Conservation (phyloP, 2,888 invertebrate genomes). For the Prionchulus punctatus region DNA sequence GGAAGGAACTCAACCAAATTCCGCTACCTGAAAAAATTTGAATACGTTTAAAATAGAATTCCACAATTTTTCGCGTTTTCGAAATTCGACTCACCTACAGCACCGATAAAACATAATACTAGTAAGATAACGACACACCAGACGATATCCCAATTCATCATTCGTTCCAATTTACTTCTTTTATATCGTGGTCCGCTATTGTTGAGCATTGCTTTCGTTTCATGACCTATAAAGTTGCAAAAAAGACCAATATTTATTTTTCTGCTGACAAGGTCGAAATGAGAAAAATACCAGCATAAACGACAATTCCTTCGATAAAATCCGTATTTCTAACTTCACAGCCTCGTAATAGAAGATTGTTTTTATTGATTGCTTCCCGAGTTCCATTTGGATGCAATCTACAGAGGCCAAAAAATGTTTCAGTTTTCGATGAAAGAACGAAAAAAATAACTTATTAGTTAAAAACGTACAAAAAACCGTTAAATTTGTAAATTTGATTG, state of each 20-base stretch:
- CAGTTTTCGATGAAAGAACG: background rate
- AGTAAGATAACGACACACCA: conserved; percentile 86
- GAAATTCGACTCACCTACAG: conserved; percentile 46
- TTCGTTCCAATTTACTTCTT: conserved; percentile 65
- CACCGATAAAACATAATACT: conserved; percentile 72
- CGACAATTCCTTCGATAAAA: conserved; percentile 83
- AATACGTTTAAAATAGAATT: background rate
- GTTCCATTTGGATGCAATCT: conserved; percentile 40
- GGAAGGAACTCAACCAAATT: conserved; percentile 49
- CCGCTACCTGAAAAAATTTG: conserved; percentile 39
- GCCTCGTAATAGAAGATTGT: conserved; percentile 77
- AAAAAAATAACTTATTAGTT: background rate
- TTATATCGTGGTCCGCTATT: conserved; percentile 87
- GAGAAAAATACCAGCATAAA: conserved; percentile 81
- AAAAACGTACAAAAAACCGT: conserved; percentile 51
- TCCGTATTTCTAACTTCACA: conserved; percentile 90
- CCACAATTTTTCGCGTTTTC: too few species aligned
- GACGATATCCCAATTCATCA: conserved; percentile 86
- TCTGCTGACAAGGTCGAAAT: too few species aligned
- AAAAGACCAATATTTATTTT: background rate
- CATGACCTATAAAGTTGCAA: conserved; percentile 50
- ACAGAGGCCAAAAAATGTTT: conserved; percentile 6
- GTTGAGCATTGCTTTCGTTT: conserved; percentile 93
- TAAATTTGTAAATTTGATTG: conserved; percentile 83
- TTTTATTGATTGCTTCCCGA: conserved; percentile 63